Percentiles rank a stretch among this genome's conserved stretches.
Conservation (phyloP, 2,113 vertebrate species). For the Cisticola juncidis region DNA sequence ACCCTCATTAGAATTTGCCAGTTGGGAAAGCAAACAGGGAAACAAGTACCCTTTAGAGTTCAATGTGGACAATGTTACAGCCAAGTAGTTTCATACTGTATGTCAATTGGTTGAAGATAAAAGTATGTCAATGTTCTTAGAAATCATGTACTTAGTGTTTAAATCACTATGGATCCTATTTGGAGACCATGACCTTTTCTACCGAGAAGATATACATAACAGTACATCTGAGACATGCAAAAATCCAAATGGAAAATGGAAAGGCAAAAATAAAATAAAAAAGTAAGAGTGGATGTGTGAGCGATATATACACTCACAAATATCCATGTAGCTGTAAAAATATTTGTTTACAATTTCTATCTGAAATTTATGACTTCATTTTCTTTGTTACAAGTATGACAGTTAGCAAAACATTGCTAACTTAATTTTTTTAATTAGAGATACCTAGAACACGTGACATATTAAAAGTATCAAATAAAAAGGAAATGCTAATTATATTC, state of each 20-base stretch:
- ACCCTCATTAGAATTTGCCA: not conserved
- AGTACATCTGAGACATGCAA: not conserved
- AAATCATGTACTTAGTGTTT: not conserved
- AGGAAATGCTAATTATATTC: not conserved
- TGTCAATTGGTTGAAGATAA: slow-evolving; percentile 11
- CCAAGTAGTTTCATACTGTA: not conserved
- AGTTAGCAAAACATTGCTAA: not conserved
- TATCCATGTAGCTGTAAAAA: not conserved
- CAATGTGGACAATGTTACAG: slow-evolving; percentile 16
- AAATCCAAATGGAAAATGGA: not conserved
- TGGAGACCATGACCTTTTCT: slow-evolving; percentile 30
- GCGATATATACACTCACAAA: not conserved
- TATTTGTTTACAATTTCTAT: not conserved
- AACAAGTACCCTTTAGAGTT: not conserved
- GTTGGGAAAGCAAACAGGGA: not conserved
- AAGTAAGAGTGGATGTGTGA: not conserved
- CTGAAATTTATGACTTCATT: not conserved
- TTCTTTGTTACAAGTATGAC: not conserved
- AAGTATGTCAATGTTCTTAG: not conserved
- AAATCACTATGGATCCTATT: slow-evolving; percentile 2
- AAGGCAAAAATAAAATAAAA: not conserved
- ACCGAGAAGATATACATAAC: not conserved
- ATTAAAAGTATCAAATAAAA: not conserved
- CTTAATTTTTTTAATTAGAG: not conserved
- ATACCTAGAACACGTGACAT: not conserved